Base-by-base conservation (phyloP, 2,797 vertebrate genomes). In the Megaceryle alcyon region DNA sequence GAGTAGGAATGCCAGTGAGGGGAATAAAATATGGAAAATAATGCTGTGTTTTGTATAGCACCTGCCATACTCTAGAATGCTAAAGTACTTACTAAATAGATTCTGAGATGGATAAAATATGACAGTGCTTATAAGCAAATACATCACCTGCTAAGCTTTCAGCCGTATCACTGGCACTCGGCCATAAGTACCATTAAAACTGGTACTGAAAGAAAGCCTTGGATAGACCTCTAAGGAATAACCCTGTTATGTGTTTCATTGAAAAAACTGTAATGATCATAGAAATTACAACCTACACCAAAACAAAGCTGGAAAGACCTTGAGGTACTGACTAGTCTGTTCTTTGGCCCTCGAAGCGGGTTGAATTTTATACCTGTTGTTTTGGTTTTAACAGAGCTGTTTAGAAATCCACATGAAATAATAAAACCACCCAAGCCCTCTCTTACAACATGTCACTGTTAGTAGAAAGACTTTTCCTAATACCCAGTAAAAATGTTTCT, bases 21-120 rank as follows among this genome's bases (percentile, higher is more conserved):
- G 60, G n/a, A 87, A 68, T 79, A 89, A 94, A 95, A 81, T 94
- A 93, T 79, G 83, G 79, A 95, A 96, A 95, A 90, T 75, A 96
- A 91, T 92, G 90, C 75, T 85, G 33, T 93, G 72, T 93, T 95
- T 93, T 96, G 65, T 93, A 46, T 90, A 84, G 80, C 79, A 73
- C 93, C 77, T 96, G 81, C 94, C 81, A 82, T 89, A 71, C 14
- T 71, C 63, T 84, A 59, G 61, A 71, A 90, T 73, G 66, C 37
- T 93, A 70, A 78, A 95, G 72, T 41, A 60, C 70, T 94, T 93
- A 71, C 69, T 92, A 80, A 91, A 87, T 92, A 88, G 81, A 91
- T 94, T 70, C 66, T 77, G 92, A 92, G 77, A 82, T 54, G 17
- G 35, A 57, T 94, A 88, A 95, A 96, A 86, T 90, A 84, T 80